Percentiles rank a stretch among this genome's conserved stretches.
These are phyloP conservation scores for Thymelicus sylvestris DNA, from an alignment of 2,888 invertebrate genomes.

Conservation along the genomic window DNA sequence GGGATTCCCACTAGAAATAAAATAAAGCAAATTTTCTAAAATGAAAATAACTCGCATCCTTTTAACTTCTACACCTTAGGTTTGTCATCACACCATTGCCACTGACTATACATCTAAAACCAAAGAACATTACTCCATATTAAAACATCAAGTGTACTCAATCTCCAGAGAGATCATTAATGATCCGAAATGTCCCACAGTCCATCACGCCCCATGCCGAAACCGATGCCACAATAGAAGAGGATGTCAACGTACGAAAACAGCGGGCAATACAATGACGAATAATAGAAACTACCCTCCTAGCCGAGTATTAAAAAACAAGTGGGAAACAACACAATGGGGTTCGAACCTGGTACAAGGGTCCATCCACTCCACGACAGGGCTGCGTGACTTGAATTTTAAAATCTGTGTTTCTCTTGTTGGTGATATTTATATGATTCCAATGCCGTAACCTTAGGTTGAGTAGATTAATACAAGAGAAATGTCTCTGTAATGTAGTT, in stretches of 20 bases:
- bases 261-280: constrained; percentile 68
- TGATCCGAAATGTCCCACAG: constrained; percentile 57
- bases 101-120: background rate
- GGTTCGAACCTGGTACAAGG: constrained; percentile 71
- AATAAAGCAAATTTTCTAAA: no score
- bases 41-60: no score
- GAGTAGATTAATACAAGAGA: no score
- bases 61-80: no score
- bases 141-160: constrained; percentile 54
- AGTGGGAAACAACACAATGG: constrained; percentile 77
- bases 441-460: no score
- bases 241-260: constrained; percentile 78
- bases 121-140: constrained; percentile 14
- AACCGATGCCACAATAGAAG: constrained; percentile 51
- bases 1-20: no score
- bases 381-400: constrained; percentile 74
- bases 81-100: background rate
- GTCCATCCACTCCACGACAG: constrained; percentile 61
- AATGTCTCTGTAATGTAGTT: no score
- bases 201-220: constrained; percentile 40
- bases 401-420: constrained; percentile 40
- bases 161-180: constrained; percentile 67
- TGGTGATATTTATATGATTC: no score
- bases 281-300: constrained; percentile 81
- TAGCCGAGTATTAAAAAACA: constrained; percentile 72